Percentiles rank a stretch among this genome's conserved stretches.
These are phyloP conservation scores for Venturia canescens DNA, from an alignment of 1,140 invertebrate species.

Conservation along the genomic window DNA sequence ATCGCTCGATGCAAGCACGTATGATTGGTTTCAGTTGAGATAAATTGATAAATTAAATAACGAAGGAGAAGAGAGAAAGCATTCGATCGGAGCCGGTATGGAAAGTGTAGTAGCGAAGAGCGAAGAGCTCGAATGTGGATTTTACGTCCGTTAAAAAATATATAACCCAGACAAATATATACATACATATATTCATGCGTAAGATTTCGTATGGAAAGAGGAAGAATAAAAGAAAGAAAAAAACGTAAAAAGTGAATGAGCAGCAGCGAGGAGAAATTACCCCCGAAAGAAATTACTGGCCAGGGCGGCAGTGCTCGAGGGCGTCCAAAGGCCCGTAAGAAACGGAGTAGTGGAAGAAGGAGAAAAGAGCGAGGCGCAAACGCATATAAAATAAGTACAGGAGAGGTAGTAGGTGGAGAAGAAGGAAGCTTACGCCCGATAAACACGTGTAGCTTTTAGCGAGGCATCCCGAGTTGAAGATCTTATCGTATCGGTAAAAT, in stretches of 20 bases:
- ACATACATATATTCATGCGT: background rate
- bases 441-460: constrained; percentile 78
- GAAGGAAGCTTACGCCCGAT: constrained; percentile 69
- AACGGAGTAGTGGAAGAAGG: constrained; percentile 17
- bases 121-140: background rate
- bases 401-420: constrained; percentile 31
- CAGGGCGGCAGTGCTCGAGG: constrained; percentile 60
- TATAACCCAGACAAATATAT: background rate
- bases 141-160: background rate
- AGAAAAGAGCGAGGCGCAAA: constrained; percentile 32
- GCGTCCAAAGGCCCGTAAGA: constrained; percentile 48
- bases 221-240: constrained; percentile 14
- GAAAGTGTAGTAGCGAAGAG: background rate
- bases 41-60: background rate
- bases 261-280: constrained; percentile 53
- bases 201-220: background rate
- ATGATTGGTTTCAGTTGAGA: too few species aligned
- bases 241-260: constrained; percentile 18
- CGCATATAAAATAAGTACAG: constrained; percentile 21
- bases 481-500: constrained; percentile 75
- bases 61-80: background rate
- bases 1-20: too few species aligned
- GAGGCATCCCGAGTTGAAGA: constrained; percentile 72
- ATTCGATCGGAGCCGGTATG: background rate
- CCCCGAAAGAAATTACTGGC: constrained; percentile 62